Percentiles rank a stretch among this genome's conserved stretches.
Evolutionary conservation across 1,140 invertebrate species (phyloP).

Genomic region (Drosophila burlai): DNA sequence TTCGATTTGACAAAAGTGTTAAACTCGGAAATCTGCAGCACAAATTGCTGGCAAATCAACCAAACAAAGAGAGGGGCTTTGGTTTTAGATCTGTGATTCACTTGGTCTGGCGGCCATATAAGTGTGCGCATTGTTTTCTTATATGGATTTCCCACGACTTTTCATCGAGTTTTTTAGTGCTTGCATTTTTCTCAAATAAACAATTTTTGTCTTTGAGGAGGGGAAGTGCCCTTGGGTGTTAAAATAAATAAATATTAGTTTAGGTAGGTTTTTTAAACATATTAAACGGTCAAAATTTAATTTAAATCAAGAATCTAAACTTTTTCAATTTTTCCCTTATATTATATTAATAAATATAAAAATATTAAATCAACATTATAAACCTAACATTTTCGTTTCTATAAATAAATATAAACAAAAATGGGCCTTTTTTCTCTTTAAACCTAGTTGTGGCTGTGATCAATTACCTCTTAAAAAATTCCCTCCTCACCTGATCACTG

Average conservation of each 20-base stretch:
- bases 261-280: not conserved
- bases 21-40: slow-evolving; percentile 15
- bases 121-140: slow-evolving; percentile 20
- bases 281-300: not conserved
- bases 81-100: slow-evolving; percentile 4
- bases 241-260: not conserved
- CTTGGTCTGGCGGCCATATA: slow-evolving; percentile 8
- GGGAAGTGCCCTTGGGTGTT: slow-evolving; percentile 19
- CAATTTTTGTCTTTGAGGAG: not conserved
- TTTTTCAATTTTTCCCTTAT: not conserved
- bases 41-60: slow-evolving; percentile 10
- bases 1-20: slow-evolving; percentile 19
- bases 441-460: not conserved
- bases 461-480: not conserved
- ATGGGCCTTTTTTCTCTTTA: too few species aligned
- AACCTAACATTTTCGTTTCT: not conserved
- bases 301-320: not conserved
- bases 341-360: not conserved
- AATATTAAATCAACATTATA: not conserved
- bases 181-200: slow-evolving; percentile 31
- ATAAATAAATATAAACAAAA: not conserved
- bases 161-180: slow-evolving; percentile 16
- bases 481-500: slow-evolving; percentile 20
- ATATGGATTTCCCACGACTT: slow-evolving; percentile 15
- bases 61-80: slow-evolving; percentile 20